A percentile compares a stretch with the other conserved stretches of the same genome.
phyloP scores from a whole-genome alignment of 2,797 vertebrate genomes.

The Halcyon badia region DNA sequence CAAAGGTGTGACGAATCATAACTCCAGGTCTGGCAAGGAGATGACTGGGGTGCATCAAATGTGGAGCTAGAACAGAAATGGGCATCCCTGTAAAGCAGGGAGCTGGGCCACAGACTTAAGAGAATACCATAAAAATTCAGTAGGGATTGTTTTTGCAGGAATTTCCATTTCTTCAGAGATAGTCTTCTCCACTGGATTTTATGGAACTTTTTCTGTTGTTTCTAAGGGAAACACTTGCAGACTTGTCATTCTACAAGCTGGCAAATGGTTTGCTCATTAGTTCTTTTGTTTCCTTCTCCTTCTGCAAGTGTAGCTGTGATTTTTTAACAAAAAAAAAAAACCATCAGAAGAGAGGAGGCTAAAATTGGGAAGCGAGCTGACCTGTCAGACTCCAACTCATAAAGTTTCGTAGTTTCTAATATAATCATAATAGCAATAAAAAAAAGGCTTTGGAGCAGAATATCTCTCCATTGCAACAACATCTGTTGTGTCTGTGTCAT shows the following conservation, averaged over 20 bases:
- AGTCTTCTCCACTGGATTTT: background rate
- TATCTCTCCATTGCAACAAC: background rate
- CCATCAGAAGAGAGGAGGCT: background rate
- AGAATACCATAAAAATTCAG: background rate
- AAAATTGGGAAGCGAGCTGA: background rate
- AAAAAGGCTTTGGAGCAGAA: background rate
- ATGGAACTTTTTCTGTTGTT: background rate
- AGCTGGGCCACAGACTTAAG: background rate
- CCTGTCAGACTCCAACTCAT: background rate
- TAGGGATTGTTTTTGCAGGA: background rate
- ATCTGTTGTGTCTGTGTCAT: background rate
- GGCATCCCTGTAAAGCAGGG: background rate
- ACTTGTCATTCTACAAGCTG: background rate
- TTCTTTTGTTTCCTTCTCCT: background rate
- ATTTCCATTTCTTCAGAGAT: background rate
- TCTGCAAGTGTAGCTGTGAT: background rate
- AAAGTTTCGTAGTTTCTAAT: conserved; percentile 23
- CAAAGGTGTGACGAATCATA: background rate
- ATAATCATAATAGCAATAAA: background rate
- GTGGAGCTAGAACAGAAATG: background rate
- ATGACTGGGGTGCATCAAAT: background rate
- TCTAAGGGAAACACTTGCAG: background rate
- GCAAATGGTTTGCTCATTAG: background rate
- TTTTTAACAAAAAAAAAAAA: background rate
- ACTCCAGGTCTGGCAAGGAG: background rate